Percentiles rank a stretch among this genome's conserved stretches.
Evolutionary conservation across 2,113 vertebrate species (phyloP).

Genomic region (Alosa alosa): DNA sequence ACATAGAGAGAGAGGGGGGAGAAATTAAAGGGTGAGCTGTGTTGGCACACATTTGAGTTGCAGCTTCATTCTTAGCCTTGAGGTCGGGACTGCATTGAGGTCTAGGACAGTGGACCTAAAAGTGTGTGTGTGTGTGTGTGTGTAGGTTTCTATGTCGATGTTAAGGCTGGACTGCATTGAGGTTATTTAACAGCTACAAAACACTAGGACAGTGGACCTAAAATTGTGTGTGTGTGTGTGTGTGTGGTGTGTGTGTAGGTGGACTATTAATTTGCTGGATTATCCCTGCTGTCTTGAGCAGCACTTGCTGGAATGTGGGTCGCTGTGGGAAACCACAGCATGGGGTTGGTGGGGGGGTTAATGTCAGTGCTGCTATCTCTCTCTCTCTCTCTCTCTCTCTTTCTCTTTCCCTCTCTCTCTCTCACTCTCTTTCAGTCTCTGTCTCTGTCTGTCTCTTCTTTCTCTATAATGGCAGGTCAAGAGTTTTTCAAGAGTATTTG

Average conservation of each 20-base stretch:
- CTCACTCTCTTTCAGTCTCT: background rate
- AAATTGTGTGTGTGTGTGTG: background rate
- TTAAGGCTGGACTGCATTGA: too few relatives aligned
- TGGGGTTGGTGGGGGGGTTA: background rate
- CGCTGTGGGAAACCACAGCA: background rate
- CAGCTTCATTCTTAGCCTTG: background rate
- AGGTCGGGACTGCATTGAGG: background rate
- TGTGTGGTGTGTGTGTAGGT: background rate
- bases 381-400: background rate
- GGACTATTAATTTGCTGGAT: background rate
- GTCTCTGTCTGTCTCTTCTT: background rate
- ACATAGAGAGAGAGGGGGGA: too few relatives aligned
- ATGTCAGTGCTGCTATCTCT: background rate
- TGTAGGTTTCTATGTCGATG: background rate
- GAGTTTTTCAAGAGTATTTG: background rate
- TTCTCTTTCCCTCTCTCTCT: too few relatives aligned
- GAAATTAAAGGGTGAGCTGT: background rate
- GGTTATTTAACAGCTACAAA: too few relatives aligned
- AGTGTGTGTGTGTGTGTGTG: background rate
- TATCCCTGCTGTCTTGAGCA: conserved; percentile 9
- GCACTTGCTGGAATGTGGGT: conserved; percentile 4
- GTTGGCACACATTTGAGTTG: background rate
- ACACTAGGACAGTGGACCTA: too few relatives aligned
- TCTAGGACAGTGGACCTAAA: background rate
- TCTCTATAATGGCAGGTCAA: background rate